Evolutionary conservation across 2,797 vertebrate species (phyloP), one percentile per base, ranked within the genome.

Genomic region (Hemibagrus guttatus): DNA sequence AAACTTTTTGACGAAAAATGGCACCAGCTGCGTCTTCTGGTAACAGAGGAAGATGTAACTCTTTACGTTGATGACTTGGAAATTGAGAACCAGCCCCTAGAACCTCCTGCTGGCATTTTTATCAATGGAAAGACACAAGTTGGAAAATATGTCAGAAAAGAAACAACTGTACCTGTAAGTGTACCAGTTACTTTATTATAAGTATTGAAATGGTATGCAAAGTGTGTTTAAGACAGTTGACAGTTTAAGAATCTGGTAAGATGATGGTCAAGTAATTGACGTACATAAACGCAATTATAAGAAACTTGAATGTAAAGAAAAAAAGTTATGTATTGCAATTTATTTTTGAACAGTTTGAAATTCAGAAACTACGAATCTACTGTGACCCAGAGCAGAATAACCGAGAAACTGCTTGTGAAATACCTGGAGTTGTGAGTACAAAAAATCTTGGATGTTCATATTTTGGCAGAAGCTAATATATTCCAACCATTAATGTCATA

Each of bases 291-390:
- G 14, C 19, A 26, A 26, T 39, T 4, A 39, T 49, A 49, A 61
- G 14, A 12, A n/a, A n/a, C 26, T n/a, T 74, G 3, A 0, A n/a
- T n/a, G n/a, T n/a, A n/a, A 23, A 81, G 13, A 58, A 35, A 39
- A 39, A 4, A 39, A 39, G 11, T 75, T 31, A 58, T 31, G 49
- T 13, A 23, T 66, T 0, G 1, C 28, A 23, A 78, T 52, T 71
- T 79, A 39, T 80, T 17, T 6, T 80, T 91, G 0, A 90, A 83
- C 78, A 99, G 98, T 99, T 99, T 94, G 98, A 98, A 92, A 92
- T 99, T 90, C 98, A 99, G 93, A 99, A 99, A 91, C 93, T 99
- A 83, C 93, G 98, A 88, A 99, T 99, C 93, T 99, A 99, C 93
- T 99, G 98, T 93, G 97, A 98, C 90, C 98, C 98, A 49, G 98